Base-by-base conservation (phyloP, 2,888 invertebrate genomes). In the Unio delphinus region DNA sequence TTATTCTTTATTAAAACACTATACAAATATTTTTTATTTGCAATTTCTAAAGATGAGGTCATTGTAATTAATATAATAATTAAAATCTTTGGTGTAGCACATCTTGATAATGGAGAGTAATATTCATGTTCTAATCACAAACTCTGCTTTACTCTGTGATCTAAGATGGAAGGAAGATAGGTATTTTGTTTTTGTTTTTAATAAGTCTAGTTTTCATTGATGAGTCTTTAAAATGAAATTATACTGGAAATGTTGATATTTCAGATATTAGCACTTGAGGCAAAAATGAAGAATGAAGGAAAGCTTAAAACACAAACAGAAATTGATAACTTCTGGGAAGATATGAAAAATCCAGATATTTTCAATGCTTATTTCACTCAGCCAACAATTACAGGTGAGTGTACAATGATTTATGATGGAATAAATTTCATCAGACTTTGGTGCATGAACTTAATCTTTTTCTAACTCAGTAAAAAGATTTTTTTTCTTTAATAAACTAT, bases 241-340 rank as follows among this genome's bases (percentile, higher is more conserved):
- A 45, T 45, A 15, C 11, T 45, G 45, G 45, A 45, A 45, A 45
- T 45, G 15, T 15, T 45, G 45, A 15, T 60, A 4, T 65, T 69
- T 23, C 68, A 86, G 86, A 85, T 86, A 57, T 71, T 86, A 34
- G 80, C 80, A 54, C 72, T 86, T 59, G 83, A 86, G 72, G 83
- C 84, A 65, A 82, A 81, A 68, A 65, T 86, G 73, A 74, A 72
- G 58, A 80, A 74, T n/a, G 80, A 84, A 69, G 86, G 86, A 61
- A 85, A 84, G 65, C 67, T 86, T 61, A 83, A 77, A 65, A 80
- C 80, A 18, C 80, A 80, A 61, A 69, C 69, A n/a, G 86, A 86
- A 56, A 76, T 83, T 20, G 83, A 84, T 68, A 75, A 75, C 64
- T 86, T 86, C 68, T 82, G 86, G 79, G 67, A 74, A 28, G 79